Base-by-base conservation (phyloP, 2,113 vertebrate species). In the Loxodonta africana region DNA sequence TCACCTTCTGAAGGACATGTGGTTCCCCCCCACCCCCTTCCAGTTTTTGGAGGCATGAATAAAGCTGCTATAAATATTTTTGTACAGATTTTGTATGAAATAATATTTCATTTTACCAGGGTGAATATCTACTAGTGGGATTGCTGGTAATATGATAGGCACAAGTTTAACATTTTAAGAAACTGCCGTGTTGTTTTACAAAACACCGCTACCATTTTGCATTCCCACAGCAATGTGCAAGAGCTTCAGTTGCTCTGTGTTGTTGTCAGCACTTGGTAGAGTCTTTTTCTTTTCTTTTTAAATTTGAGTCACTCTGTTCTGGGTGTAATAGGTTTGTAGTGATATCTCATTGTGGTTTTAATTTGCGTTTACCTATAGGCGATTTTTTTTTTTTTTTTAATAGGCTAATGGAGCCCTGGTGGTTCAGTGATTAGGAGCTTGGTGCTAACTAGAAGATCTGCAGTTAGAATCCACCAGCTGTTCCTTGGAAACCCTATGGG, bases 301-400 rank as follows among this genome's bases (percentile, higher is more conserved):
- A 51, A 41, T 30, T 82, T 93, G 71, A 44, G 46, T 51, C 23
- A 71, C 15, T 60, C 33, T 73, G 37, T 37, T 37, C 37, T 37
- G 37, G 37, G 37, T 37, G 37, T 37, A 33, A 69, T 63, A 78
- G 25, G 48, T 88, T 71, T 88, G 18, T 28, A 51, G 7, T 77
- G 12, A 28, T 33, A 57, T 63, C 9, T 67, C n/a, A 88, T 41
- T 41, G 33, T 23, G 4, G 9, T 73, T 90, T 81, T 63, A 88
- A 88, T 94, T 84, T 69, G 23, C 48, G 65, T 93, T 93, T 65
- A 33, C 15, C 33, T 28, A 88, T 84, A 91, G 37, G 37, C 37
- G 37, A 37, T 37, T 37, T 37, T 37, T 37, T 37, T 37, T 37
- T 37, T 37, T 37, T 37, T 37, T 37, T 37, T 37, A 37, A 37